These are phyloP conservation scores for Epiblema foenella DNA, from an alignment of 2,888 invertebrate species.

Conservation along the genomic window DNA sequence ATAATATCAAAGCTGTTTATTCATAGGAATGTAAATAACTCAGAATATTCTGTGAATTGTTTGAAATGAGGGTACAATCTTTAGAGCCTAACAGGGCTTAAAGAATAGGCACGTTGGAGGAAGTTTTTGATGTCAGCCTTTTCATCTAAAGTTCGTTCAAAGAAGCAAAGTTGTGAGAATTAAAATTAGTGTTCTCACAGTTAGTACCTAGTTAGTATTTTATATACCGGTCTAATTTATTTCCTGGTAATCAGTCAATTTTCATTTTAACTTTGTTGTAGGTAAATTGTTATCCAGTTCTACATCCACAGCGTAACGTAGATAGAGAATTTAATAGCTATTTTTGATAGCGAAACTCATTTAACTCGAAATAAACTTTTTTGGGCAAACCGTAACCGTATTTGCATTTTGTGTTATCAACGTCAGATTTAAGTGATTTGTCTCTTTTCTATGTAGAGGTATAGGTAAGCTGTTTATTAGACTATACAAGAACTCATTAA, in stretches of 20 bases:
- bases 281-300: neutral
- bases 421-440: no score
- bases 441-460: no score
- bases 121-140: conserved; percentile 35
- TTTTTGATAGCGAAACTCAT: neutral
- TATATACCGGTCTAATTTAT: neutral
- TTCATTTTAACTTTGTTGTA: neutral
- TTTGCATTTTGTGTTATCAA: no score
- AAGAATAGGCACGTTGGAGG: conserved; percentile 14
- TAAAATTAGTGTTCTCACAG: no score
- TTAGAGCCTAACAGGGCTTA: conserved; percentile 12
- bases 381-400: neutral
- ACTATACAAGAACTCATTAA: no score
- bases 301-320: neutral
- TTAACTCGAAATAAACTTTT: neutral
- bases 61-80: conserved; percentile 25
- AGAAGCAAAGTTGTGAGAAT: neutral
- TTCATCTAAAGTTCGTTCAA: neutral
- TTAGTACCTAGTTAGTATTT: neutral
- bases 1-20: conserved; percentile 30
- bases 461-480: no score
- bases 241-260: no score
- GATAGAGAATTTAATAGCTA: neutral
- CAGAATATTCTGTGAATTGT: conserved; percentile 36
- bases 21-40: conserved; percentile 40